Base-by-base conservation (phyloP, 2,113 vertebrate species). In the Peromyscus leucopus region DNA sequence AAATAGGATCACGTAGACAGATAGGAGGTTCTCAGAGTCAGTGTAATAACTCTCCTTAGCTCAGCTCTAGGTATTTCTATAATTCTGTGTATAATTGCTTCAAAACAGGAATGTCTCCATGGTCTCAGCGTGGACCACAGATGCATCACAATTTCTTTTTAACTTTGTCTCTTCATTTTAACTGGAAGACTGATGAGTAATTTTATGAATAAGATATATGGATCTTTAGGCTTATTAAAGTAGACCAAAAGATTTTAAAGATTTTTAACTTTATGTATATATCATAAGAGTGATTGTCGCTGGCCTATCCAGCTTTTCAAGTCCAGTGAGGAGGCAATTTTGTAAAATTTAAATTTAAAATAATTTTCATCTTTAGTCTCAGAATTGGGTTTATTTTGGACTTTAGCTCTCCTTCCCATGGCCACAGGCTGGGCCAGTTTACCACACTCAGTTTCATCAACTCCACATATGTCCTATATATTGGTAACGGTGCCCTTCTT, bases 151-250 rank as follows among this genome's bases (percentile, higher is more conserved):
- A 31, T 42, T 84, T 36, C 33, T 83, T 82, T 93, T 88, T 71
- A 48, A 90, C 36, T 75, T 10, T 61, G 22, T 74, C 76, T 82
- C 12, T 95, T 95, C 78, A 71, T 80, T 26, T 85, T 76, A 89
- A 75, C 36, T 48, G 22, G 26, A 15, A 42, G 72, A 71, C 33
- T 51, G 31, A 46, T 72, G 19, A 13, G n/a, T 67, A n/a, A 55
- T 55, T 42, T 82, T 65, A 55, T 82, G 11, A 80, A 16, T 88
- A 51, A 74, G 42, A 12, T 75, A n/a, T 28, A 57, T 75, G 21
- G 21, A 33, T 15, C 2, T 22, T 75, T 3, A 67, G 10, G 28
- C 42, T 80, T 72, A 61, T 2, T 26, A 28, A 84, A 65, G 5
- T 59, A 86, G n/a, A 94, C 31, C 76, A 21, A 76, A 71, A 31